Evolutionary conservation across 2,888 invertebrate species (phyloP), one percentile per base, ranked within the genome.

Genomic region (Villa cingulata): DNA sequence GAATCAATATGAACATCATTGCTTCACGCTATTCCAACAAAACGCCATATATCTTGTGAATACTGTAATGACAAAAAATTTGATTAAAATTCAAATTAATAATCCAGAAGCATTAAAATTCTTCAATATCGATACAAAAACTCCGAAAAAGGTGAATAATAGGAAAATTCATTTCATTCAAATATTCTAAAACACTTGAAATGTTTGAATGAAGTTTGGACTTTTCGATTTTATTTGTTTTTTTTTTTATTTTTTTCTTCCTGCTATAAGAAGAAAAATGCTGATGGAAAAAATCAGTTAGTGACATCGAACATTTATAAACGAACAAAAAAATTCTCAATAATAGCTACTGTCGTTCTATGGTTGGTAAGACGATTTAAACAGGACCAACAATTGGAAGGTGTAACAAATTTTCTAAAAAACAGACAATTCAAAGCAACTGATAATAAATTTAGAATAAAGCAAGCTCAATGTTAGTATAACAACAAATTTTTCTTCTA

Each of bases 1-100:
- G 71, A 84, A 80, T 58, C 71, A 74, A 2, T 91, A 81, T 59
- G 89, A 91, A 63, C 80, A 83, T 27, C 58, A 62, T 0, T 83
- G 83, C 57, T 86, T 78, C 57, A 76, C 76, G 36, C 73, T 76
- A n/a, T 92, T 87, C 81, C 66, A 78, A 17, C 70, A 76, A 2
- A 73, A 72, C 10, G 80, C 84, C 0, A 74, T 78, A 0, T 70
- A 72, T 3, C 71, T 78, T 14, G 76, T 87, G 3, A 80, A 81
- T 37, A 74, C 72, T 29, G 74, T 80, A 37, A 78, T 87, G 75
- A 79, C 79, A 57, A 78, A 76, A 57, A 82, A 78, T 55, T 73
- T 87, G 23, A 62, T 88, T 15, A 76, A 72, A 54, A 74, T 83
- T 69, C 72, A 47, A 69, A 74, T 62, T 66, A 59, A 55, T 50